These are phyloP conservation scores for Pelecanus crispus DNA, from an alignment of 2,113 vertebrate species.

Conservation along the genomic window DNA sequence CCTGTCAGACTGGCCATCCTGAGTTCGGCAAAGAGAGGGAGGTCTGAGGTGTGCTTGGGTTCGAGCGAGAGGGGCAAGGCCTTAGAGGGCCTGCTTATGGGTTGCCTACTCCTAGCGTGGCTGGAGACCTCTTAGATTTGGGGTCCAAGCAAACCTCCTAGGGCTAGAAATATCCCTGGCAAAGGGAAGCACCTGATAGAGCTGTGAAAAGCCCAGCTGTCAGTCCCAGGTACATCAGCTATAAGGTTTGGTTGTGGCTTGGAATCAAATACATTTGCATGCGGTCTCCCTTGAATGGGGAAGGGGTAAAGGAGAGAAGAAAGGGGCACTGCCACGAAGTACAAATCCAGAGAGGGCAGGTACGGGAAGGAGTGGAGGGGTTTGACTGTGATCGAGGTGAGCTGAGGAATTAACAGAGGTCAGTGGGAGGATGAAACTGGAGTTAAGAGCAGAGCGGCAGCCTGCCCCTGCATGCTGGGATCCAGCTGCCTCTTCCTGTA, in stretches of 20 bases:
- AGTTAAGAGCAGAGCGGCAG: neutral
- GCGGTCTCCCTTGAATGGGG: neutral
- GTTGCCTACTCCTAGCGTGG: neutral
- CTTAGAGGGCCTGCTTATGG: neutral
- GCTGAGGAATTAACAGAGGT: neutral
- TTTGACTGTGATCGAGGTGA: neutral
- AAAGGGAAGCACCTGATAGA: neutral
- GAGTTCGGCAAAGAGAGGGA: neutral
- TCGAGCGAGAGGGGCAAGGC: neutral
- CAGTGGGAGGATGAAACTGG: neutral
- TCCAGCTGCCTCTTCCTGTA: neutral
- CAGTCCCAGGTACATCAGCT: neutral
- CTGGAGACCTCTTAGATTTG: neutral
- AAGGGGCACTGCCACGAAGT: neutral
- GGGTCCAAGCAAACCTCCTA: neutral
- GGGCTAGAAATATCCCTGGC: neutral
- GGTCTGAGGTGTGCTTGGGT: neutral
- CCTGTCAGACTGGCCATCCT: neutral
- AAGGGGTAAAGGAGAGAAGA: neutral
- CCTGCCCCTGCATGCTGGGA: neutral
- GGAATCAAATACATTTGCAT: neutral
- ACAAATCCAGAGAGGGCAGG: neutral
- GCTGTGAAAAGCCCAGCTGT: neutral
- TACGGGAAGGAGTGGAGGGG: neutral
- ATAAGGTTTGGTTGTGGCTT: neutral